phyloP scores from a whole-genome alignment of 2,113 vertebrate species.

The Hirundichthys speculiger region DNA sequence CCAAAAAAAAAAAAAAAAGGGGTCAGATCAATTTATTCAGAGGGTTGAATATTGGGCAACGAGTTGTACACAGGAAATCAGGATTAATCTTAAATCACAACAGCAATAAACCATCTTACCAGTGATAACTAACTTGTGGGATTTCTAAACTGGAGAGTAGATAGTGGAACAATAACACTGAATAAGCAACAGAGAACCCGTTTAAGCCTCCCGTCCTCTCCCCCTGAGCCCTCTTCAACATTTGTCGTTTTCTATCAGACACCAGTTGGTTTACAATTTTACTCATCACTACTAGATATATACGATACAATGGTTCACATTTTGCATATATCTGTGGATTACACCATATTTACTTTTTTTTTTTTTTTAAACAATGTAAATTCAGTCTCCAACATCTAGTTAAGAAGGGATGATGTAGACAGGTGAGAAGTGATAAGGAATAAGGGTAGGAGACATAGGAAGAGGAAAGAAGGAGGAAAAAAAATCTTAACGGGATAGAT shows the following conservation, averaged over 20 bases:
- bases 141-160: constrained; percentile 49
- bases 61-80: constrained; percentile 43
- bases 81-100: constrained; percentile 60
- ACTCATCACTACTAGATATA: constrained; percentile 77
- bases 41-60: constrained; percentile 33
- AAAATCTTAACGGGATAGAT: constrained; percentile 53
- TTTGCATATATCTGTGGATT: constrained; percentile 79
- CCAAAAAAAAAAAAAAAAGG: constrained; percentile 28
- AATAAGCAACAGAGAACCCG: constrained; percentile 43
- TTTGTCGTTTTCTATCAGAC: constrained; percentile 59
- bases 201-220: constrained; percentile 34
- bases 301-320: constrained; percentile 78
- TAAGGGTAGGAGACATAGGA: constrained; percentile 40
- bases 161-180: constrained; percentile 62
- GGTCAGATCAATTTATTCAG: constrained; percentile 43
- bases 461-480: constrained; percentile 28
- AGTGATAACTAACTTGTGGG: constrained; percentile 36
- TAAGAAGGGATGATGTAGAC: constrained; percentile 41
- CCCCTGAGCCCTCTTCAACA: constrained; percentile 57
- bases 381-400: constrained; percentile 72
- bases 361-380: constrained; percentile 55
- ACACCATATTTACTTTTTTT: constrained; percentile 66
- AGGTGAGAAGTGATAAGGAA: constrained; percentile 52
- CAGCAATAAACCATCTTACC: constrained; percentile 56
- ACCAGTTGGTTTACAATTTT: constrained; percentile 66